A percentile compares a stretch with the other conserved stretches of the same genome.
Evolutionary conservation across 2,888 invertebrate genomes (phyloP).

Genomic region (Acanthoscelides obtectus): DNA sequence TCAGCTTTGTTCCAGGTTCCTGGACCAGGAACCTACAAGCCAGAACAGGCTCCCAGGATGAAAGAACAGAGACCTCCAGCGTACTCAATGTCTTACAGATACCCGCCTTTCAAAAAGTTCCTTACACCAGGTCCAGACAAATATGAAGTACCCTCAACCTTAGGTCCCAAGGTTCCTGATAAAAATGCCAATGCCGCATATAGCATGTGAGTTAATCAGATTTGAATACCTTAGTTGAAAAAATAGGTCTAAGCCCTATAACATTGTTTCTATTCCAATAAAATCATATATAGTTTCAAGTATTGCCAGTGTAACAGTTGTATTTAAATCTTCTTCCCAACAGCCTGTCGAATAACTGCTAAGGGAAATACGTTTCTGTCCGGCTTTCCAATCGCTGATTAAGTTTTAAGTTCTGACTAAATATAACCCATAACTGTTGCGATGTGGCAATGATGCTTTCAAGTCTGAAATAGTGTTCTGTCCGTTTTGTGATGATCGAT

Average conservation of each 20-base stretch:
- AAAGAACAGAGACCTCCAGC: conserved; percentile 54
- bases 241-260: no score
- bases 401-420: background rate
- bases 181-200: conserved; percentile 50
- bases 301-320: no score
- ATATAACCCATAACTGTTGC: no score
- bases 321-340: no score
- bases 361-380: no score
- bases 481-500: no score
- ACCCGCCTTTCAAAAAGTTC: conserved; percentile 29
- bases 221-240: background rate
- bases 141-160: conserved; percentile 51
- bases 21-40: conserved; percentile 62
- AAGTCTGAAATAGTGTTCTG: no score
- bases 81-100: conserved; percentile 54
- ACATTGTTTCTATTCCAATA: no score
- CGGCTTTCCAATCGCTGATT: background rate
- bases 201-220: conserved; percentile 48
- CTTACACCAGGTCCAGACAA: conserved; percentile 59
- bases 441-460: no score
- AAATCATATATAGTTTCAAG: no score
- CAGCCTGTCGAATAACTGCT: no score
- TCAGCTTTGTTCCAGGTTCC: conserved; percentile 47
- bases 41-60: conserved; percentile 54
- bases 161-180: conserved; percentile 53